phyloP scores from a whole-genome alignment of 2,797 vertebrate species.

The Parambassis ranga region DNA sequence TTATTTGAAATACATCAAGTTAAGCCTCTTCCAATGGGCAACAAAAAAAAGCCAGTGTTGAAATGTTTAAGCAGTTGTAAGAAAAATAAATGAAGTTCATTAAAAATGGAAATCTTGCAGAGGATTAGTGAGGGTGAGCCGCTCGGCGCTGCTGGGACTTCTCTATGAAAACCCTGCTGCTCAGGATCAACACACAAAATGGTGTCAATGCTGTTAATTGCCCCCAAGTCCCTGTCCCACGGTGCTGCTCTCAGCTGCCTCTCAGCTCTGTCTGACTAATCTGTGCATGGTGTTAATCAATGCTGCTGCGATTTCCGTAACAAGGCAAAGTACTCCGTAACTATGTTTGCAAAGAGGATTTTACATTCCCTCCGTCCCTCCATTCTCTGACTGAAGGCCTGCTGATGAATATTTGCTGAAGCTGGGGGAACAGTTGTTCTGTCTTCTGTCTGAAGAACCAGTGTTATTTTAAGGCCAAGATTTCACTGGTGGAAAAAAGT shows the following conservation, averaged over 20 bases:
- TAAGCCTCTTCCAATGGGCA: constrained; percentile 30
- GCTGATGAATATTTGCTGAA: not conserved
- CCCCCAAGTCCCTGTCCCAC: constrained; percentile 48
- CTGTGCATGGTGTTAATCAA: constrained; percentile 52
- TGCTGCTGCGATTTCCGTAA: constrained; percentile 35
- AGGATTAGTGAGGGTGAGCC: constrained; percentile 48
- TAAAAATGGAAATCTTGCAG: constrained; percentile 62
- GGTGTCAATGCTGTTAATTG: constrained; percentile 60
- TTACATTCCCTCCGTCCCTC: not conserved
- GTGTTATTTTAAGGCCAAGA: too few species aligned
- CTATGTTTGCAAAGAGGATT: constrained; percentile 32
- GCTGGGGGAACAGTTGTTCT: too few species aligned
- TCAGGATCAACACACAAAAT: constrained; percentile 52
- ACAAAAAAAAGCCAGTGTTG: constrained; percentile 2
- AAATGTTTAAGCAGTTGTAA: constrained; percentile 42
- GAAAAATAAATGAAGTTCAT: constrained; percentile 61
- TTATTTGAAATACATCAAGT: constrained; percentile 51
- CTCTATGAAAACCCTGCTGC: constrained; percentile 36
- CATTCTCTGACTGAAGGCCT: not conserved
- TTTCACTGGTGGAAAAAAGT: too few species aligned
- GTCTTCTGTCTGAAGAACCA: too few species aligned
- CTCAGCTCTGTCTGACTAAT: constrained; percentile 17
- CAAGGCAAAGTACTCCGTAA: constrained; percentile 20
- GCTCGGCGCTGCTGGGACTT: constrained; percentile 22
- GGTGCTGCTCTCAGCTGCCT: constrained; percentile 39